Percentiles rank a stretch among this genome's conserved stretches.
These are phyloP conservation scores for Synodontis membranacea DNA, from an alignment of 2,113 vertebrate genomes.

Conservation along the genomic window DNA sequence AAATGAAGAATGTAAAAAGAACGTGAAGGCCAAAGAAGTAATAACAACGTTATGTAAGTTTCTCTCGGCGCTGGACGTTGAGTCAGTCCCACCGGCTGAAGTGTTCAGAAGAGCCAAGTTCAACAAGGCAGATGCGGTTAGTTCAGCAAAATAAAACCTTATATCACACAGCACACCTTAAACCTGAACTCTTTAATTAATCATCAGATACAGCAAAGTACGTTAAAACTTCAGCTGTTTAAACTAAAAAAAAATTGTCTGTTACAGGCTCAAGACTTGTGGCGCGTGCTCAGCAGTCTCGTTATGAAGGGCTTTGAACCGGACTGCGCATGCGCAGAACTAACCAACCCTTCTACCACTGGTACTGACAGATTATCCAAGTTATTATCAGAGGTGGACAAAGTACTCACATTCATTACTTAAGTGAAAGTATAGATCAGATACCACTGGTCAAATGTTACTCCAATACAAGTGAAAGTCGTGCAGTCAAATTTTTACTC, in stretches of 20 bases:
- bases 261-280: slow-evolving; percentile 66
- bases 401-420: too few species aligned
- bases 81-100: slow-evolving; percentile 66
- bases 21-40: slow-evolving; percentile 66
- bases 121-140: slow-evolving; percentile 63
- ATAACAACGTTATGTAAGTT: slow-evolving; percentile 66
- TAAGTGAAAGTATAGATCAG: too few species aligned
- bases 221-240: not conserved
- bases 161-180: not conserved
- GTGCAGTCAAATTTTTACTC: too few species aligned
- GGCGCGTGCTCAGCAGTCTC: slow-evolving; percentile 64
- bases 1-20: slow-evolving; percentile 40
- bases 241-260: not conserved
- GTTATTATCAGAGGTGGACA: too few species aligned
- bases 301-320: slow-evolving; percentile 48
- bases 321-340: slow-evolving; percentile 46
- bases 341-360: not conserved
- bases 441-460: too few species aligned
- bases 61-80: slow-evolving; percentile 57
- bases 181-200: not conserved
- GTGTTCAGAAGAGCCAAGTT: slow-evolving; percentile 74
- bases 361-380: slow-evolving; percentile 31
- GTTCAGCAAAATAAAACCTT: slow-evolving; percentile 16
- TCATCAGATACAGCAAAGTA: not conserved
- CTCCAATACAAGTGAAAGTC: too few species aligned